Base-by-base conservation (phyloP, 2,113 vertebrate genomes). In the Tyto alba region DNA sequence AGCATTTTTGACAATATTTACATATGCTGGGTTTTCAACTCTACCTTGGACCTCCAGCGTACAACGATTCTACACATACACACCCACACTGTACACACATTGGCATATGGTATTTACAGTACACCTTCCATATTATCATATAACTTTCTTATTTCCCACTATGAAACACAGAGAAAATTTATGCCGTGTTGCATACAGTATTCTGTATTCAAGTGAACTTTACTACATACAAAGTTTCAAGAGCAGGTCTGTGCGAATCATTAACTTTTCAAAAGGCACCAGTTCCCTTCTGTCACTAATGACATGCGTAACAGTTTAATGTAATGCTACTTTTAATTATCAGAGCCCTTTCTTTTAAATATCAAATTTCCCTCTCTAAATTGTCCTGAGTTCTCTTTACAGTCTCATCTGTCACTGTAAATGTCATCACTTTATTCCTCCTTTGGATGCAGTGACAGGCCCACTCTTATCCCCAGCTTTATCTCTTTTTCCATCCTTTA, bases 341-440 rank as follows among this genome's bases (percentile, higher is more conserved):
- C 98, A 97, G 95, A 98, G 98, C 97, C 97, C 93, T 98, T 98
- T 99, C 98, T 99, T 98, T 98, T 99, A 99, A 99, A 99, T 99
- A 99, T 99, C 98, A 99, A 98, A 98, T 99, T 98, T 98, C 98
- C 97, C 95, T 98, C 97, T 98, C 98, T 98, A 98, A 98, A 98
- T 97, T 98, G 98, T 98, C 98, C 98, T 90, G 98, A 96, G 95
- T 98, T 98, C 98, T 98, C 98, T 98, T 98, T 98, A 98, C 98
- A 98, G 98, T 98, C 98, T 99, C 98, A 97, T 99, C 99, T 99
- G 99, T 99, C 99, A 98, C 98, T 98, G 98, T 98, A 99, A 99
- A 99, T 99, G 98, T 99, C 99, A 99, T 99, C 98, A 98, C 98
- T 99, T 98, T 98, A 98, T 98, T 98, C 98, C 98, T 98, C 95